These are phyloP conservation scores for Phengaris alcon DNA, from an alignment of 2,888 invertebrate species.

Conservation along the genomic window DNA sequence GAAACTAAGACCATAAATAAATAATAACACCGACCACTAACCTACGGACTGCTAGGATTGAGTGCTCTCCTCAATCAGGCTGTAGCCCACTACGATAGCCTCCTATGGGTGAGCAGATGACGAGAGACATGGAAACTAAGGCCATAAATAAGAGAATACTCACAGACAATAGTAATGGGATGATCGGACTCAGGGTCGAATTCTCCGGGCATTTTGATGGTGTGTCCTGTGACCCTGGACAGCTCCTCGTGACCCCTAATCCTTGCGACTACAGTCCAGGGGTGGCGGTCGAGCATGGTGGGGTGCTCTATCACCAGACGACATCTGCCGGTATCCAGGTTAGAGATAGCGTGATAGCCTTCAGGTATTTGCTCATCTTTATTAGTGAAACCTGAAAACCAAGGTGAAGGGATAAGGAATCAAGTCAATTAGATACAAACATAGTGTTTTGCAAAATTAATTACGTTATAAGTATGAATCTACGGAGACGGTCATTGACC, in stretches of 20 bases:
- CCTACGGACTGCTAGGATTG: too few species aligned
- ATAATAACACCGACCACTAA: too few species aligned
- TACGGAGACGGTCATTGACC: too few species aligned
- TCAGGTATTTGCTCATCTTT: slow-evolving; percentile 43
- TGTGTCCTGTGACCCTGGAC: slow-evolving; percentile 41
- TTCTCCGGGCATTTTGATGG: slow-evolving; percentile 33
- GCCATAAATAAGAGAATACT: neutral
- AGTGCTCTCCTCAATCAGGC: too few species aligned
- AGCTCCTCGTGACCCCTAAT: slow-evolving; percentile 50
- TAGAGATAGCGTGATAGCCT: slow-evolving; percentile 41
- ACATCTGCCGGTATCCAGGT: slow-evolving; percentile 46
- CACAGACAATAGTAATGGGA: slow-evolving; percentile 3
- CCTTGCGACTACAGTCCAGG: slow-evolving; percentile 60
- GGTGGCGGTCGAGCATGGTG: slow-evolving; percentile 48
- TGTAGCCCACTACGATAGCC: too few species aligned
- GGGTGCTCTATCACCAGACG: slow-evolving; percentile 45
- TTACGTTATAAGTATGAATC: too few species aligned
- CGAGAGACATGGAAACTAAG: too few species aligned
- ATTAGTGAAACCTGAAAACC: slow-evolving; percentile 53
- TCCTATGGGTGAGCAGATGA: too few species aligned
- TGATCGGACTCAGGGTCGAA: slow-evolving; percentile 15
- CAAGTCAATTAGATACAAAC: neutral
- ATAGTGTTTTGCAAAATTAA: neutral
- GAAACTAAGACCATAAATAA: too few species aligned
- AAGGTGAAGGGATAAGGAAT: neutral